Evolutionary conservation across 2,113 vertebrate species (phyloP), one percentile per base, ranked within the genome.

Genomic region (Gasterosteus aculeatus): DNA sequence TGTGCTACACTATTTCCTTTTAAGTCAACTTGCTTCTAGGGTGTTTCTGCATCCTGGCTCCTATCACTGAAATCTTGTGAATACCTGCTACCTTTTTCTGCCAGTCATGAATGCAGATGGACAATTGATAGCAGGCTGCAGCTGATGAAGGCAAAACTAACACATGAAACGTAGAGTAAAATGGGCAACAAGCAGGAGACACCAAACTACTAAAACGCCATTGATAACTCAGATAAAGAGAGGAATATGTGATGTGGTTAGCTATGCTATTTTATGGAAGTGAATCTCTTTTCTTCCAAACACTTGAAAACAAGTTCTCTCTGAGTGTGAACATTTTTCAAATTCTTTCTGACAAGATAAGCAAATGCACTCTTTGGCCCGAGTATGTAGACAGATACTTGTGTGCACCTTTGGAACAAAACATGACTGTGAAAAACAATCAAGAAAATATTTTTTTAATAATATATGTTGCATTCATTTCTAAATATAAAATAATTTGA

Each of bases 71-170:
- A 51, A 42, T 22, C 5, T 29, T 10, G 22, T 15, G 51, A 78
- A 82, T 77, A 54, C 79, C 68, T 69, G 57, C 22, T 5, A 38
- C 61, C 62, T 81, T 26, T 64, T 56, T 75, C 65, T 60, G 66
- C 2, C 68, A 16, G 58, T 15, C 71, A 51, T 77, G 59, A 89
- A 84, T 69, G 77, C 54, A 26, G 65, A 83, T 42, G 0, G 1
- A 5, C 72, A 35, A 46, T 59, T 81, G 6, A 47, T 31, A 41
- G 67, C 19, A 19, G 26, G 39, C 8, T 38, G 44, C 10, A 3
- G 29, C 35, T 38, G 10, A 41, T 4, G 22, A 61, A 22, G 1
- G 0, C 42, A 78, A 61, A 60, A 62, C 56, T 33, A 78, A 75
- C 62, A 77, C n/a, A 38, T 31, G 59, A 46, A 62, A 33, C 39